A percentile compares a stretch with the other conserved stretches of the same genome.
Conservation (phyloP, 2,797 vertebrate species). For the Geotrypetes seraphini region DNA sequence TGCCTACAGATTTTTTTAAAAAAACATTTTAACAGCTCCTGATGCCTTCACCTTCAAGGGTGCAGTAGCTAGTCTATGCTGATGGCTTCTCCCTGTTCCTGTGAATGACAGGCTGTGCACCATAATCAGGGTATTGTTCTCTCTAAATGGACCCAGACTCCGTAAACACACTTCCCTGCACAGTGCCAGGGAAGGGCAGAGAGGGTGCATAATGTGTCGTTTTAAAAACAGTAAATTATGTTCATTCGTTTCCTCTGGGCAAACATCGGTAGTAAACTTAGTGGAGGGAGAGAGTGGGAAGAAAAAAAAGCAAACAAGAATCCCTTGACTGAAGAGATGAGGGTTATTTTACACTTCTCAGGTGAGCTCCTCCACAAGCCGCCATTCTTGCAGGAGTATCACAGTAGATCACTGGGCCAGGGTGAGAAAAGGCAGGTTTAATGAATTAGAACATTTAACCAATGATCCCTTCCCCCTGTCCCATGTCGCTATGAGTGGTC, state of each 20-base stretch:
- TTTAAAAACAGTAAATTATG: conserved; percentile 73
- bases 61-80: conserved; percentile 46
- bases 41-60: conserved; percentile 12
- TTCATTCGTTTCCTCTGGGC: conserved; percentile 73
- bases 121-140: conserved; percentile 78
- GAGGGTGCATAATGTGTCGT: conserved; percentile 58
- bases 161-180: conserved; percentile 51
- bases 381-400: background rate
- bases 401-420: too few relatives aligned
- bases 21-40: background rate
- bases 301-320: conserved; percentile 6
- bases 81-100: conserved; percentile 46
- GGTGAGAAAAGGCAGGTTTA: too few relatives aligned
- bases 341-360: background rate
- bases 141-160: conserved; percentile 67
- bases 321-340: conserved; percentile 13
- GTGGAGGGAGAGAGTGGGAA: conserved; percentile 39
- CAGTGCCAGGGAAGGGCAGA: conserved; percentile 33
- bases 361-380: background rate
- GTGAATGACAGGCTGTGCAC: conserved; percentile 46
- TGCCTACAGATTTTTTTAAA: conserved; percentile 19
- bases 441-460: too few relatives aligned
- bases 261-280: conserved; percentile 58
- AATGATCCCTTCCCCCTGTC: too few relatives aligned
- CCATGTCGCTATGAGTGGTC: too few relatives aligned